Evolutionary conservation across 2,797 vertebrate species (phyloP), one percentile per base, ranked within the genome.

Genomic region (Scolopax rusticola): DNA sequence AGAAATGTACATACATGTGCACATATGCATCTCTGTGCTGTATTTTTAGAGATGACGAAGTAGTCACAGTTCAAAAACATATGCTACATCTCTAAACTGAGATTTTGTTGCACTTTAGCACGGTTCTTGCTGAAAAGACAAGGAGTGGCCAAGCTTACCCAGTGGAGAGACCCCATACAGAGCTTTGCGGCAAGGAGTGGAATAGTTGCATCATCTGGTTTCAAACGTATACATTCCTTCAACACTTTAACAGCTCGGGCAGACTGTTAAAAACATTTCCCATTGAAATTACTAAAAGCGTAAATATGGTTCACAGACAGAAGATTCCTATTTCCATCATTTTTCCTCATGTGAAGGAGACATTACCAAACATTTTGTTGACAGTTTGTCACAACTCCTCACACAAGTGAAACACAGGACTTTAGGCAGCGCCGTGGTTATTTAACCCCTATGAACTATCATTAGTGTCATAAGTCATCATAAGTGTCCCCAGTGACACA

Each of bases 221-320:
- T 99, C 93, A 99, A 98, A 33, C 99, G 98, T 80, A 99, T 99
- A 59, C 99, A 99, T 97, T 99, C 99, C 95, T 99, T 99, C 67
- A 99, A 98, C 83, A 99, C 99, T 96, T 99, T 99, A 76, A 99
- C 99, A 1, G 99, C 99, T n/a, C 99, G 99, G 20, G 99, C 99
- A 24, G 99, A 99, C 99, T 99, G 92, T 93, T 53, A 82, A 94
- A 95, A 95, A 96, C 48, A 96, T 75, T n/a, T 82, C 20, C 73
- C 89, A 69, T 6, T 95, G 85, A 84, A 96, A 93, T 93, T 85
- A 96, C 68, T 81, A 79, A 85, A 81, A 81, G 15, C 25, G 81
- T 68, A 59, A 83, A 56, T 65, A 75, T 7, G 9, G 79, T 92
- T 87, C 75, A 86, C 45, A 92, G 32, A 69, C 6, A 77, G 28